Base-by-base conservation (phyloP, 1,140 invertebrate species). In the Penaeus vannamei region DNA sequence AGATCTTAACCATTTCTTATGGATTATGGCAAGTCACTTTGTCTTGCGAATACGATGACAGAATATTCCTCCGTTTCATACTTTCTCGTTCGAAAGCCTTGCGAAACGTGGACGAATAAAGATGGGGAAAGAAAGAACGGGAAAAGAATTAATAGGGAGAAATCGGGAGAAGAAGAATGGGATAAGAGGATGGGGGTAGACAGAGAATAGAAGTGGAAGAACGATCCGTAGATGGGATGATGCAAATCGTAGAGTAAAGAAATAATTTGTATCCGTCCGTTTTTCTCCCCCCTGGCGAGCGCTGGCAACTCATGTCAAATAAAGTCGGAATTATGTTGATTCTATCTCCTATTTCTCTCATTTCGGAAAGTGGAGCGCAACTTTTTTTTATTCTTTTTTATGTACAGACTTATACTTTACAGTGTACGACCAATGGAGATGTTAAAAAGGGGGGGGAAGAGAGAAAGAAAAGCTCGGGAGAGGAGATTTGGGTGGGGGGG, bases 261-360 rank as follows among this genome's bases (percentile, higher is more conserved):
- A 86, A 86, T 86, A 62, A 86, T 66, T 80, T 86, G 85, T 61
- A 80, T 86, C 59, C 84, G 17, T 8, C 53, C 12, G 60, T 69
- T 72, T 72, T 53, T n/a, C 19, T 59, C 62, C 62, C 42, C 64
- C 69, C 61, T 32, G 85, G 26, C 26, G 79, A 80, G 36, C 22
- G 36, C 79, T 36, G 85, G 76, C 76, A 86, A 61, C 72, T 76
- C 32, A 76, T 64, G 85, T 86, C 85, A 86, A 86, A 86, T 86
- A 86, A 86, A 86, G 85, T 77, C 64, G 76, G 85, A 86, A 86
- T 86, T 86, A 86, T 86, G 85, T 86, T 86, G 85, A 86, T 86
- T 86, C 76, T 86, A 86, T 81, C 85, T 86, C 46, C 76, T 86
- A 81, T 59, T 86, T 86, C 80, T 61, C 85, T 86, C 85, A 86